Conservation (phyloP, 2,797 vertebrate species). For the Spheniscus humboldti region DNA sequence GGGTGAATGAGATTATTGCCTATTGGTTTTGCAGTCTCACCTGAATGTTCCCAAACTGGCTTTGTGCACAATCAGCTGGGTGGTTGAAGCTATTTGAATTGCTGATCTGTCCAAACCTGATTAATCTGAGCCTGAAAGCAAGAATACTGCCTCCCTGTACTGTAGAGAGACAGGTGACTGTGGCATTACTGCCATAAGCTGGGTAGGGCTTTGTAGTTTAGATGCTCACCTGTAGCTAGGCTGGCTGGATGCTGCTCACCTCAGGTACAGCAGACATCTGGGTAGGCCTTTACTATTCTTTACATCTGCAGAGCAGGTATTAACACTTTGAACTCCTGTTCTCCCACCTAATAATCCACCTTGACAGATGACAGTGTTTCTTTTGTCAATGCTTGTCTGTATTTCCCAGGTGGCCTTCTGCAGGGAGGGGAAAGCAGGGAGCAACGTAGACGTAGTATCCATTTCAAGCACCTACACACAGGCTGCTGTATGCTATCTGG, state of each 20-base stretch:
- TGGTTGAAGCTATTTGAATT: not conserved
- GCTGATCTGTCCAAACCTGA: not conserved
- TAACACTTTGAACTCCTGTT: not conserved
- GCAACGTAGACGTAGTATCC: accelerated
- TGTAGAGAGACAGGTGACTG: not conserved
- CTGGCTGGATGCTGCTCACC: not conserved
- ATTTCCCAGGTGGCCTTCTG: not conserved
- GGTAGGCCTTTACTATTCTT: not conserved
- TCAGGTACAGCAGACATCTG: not conserved
- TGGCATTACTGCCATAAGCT: not conserved
- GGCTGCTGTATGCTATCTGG: not conserved
- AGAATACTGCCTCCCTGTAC: not conserved
- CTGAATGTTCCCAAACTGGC: not conserved
- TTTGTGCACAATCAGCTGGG: not conserved
- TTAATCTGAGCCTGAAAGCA: not conserved
- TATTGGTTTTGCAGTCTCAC: not conserved
- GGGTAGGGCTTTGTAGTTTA: not conserved
- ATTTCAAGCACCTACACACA: not conserved
- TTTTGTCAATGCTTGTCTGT: not conserved
- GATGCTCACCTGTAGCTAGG: not conserved
- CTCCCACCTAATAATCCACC: not conserved
- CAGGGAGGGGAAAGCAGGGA: not conserved
- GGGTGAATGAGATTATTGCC: not conserved
- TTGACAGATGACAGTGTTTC: not conserved
- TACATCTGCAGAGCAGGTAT: not conserved